phyloP scores from a whole-genome alignment of 2,888 invertebrate genomes.

The Rhagophthalmus giganteus region DNA sequence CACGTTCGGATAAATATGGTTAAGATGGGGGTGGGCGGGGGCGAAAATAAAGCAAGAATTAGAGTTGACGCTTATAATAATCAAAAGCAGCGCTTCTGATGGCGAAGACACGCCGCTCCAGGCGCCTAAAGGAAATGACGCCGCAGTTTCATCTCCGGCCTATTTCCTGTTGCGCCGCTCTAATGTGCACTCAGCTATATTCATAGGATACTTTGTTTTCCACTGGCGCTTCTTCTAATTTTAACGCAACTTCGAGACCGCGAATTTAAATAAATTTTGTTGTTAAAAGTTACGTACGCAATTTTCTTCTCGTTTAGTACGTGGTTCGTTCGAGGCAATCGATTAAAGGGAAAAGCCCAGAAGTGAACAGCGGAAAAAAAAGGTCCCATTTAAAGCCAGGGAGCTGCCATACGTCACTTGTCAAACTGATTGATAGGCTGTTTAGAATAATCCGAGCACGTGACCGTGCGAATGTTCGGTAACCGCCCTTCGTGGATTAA shows the following conservation, averaged over 20 bases:
- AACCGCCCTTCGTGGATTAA: constrained; percentile 30
- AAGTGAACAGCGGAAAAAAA: not conserved
- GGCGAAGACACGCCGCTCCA: constrained; percentile 32
- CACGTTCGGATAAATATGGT: not conserved
- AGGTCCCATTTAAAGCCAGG: not conserved
- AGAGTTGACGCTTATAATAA: constrained; percentile 23
- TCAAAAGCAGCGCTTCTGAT: constrained; percentile 27
- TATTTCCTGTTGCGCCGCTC: constrained; percentile 55
- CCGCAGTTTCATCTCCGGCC: constrained; percentile 59
- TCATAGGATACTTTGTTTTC: constrained; percentile 43
- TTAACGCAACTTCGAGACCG: constrained; percentile 32
- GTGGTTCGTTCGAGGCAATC: not conserved
- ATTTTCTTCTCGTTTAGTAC: no score
- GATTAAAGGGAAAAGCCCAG: not conserved
- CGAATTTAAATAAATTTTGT: constrained; percentile 23
- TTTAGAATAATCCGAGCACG: constrained; percentile 41
- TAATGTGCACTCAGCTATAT: constrained; percentile 52
- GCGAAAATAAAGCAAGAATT: constrained; percentile 23
- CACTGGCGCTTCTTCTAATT: constrained; percentile 45
- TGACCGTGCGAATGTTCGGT: constrained; percentile 36
- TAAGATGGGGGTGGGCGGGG: constrained; percentile 8
- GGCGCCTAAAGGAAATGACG: constrained; percentile 53
- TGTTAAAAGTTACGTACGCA: not conserved
- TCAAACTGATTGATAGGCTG: constrained; percentile 43
- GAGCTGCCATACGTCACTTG: constrained; percentile 39